Evolutionary conservation across 2,888 invertebrate genomes (phyloP), one percentile per base, ranked within the genome.

Genomic region (Chelonus formosanus): DNA sequence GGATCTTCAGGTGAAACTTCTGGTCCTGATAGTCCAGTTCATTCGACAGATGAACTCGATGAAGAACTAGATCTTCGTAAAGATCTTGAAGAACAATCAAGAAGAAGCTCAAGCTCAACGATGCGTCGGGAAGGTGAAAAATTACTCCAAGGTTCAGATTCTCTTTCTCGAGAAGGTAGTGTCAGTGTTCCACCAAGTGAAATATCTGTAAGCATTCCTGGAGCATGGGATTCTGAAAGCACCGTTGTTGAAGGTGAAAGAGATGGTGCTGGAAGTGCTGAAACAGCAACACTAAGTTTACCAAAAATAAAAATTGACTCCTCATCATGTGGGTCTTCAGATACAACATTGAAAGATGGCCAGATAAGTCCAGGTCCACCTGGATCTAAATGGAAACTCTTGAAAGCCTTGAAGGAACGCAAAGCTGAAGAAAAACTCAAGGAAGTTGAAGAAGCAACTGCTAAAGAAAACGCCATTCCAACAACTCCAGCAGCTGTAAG

Each of bases 311-410:
- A 86, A 75, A 85, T 87, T 60, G 87, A 87, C 76, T 76, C 81
- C 63, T 79, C 84, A 56, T 79, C 84, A 70, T 82, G 81, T 69
- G 80, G 78, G 44, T 78, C 76, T 66, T 78, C 82, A 35, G 83
- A 81, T 65, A 71, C 76, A 31, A 78, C 79, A 72, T 78, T 85
- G 79, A 69, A 85, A 81, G 79, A 80, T 77, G 70, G 86, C 80
- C 75, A 84, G 81, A 73, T 79, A 54, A 75, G 79, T 74, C 81
- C 86, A 8, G 87, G 88, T 55, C 89, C 89, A 7, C 87, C 91
- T 60, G 91, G 93, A 5, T 95, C 95, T 79, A 95, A 95, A 83
- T 96, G 96, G 96, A 95, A 95, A 82, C 87, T 96, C 53, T 85
- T 96, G 3, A 96, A 95, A 84, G 95, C 95, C 1, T 84, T 96